A percentile compares a stretch with the other conserved stretches of the same genome.
Conservation (phyloP, 2,888 invertebrate species). For the Netelia fuscicornis region DNA sequence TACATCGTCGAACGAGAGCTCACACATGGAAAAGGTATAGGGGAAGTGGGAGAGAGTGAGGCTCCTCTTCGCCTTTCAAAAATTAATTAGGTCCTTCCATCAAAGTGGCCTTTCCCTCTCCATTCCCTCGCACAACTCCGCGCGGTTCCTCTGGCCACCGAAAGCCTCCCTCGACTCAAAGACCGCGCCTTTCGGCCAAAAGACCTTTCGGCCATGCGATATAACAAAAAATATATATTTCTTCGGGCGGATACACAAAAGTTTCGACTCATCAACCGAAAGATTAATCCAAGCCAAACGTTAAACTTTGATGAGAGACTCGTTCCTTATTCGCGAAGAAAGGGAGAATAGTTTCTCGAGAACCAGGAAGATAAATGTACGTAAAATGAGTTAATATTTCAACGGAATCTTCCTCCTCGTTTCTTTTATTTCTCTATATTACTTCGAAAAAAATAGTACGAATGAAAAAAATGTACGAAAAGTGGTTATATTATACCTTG, state of each 20-base stretch:
- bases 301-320: constrained; percentile 15
- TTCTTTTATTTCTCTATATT: constrained; percentile 55
- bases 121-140: not conserved
- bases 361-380: constrained; percentile 23
- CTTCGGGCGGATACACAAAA: not conserved
- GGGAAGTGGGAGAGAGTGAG: not conserved
- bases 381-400: constrained; percentile 43
- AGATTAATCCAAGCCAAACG: constrained; percentile 27
- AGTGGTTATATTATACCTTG: constrained; percentile 55
- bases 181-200: constrained; percentile 23
- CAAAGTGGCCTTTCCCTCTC: constrained; percentile 62
- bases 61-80: constrained; percentile 52
- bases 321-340: not conserved
- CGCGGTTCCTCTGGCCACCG: constrained; percentile 21
- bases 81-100: constrained; percentile 68
- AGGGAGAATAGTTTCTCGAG: not conserved
- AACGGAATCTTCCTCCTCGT: constrained; percentile 18
- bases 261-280: constrained; percentile 1
- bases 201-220: constrained; percentile 8
- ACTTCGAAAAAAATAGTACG: constrained; percentile 9
- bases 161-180: constrained; percentile 39
- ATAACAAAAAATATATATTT: constrained; percentile 16
- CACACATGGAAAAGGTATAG: constrained; percentile 34
- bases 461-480: constrained; percentile 33
- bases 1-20: constrained; percentile 21